Evolutionary conservation across 1,140 invertebrate genomes (phyloP).

Genomic region (Lutraria rhynchaena): DNA sequence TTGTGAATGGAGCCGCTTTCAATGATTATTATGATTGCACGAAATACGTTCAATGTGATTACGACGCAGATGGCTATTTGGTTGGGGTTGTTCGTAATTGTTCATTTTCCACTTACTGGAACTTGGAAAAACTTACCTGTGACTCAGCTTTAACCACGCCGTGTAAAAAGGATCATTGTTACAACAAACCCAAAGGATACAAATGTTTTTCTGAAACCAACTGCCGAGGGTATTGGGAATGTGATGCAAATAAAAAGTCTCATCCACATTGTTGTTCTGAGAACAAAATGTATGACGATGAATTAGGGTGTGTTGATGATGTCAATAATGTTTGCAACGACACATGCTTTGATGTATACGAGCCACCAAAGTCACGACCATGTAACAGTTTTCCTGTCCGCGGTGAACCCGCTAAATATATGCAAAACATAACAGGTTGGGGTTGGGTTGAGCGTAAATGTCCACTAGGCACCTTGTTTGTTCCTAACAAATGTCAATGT

Average conservation of each 20-base stretch:
- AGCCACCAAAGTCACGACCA: not conserved
- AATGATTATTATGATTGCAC: conserved; percentile 68
- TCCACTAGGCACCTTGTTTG: conserved; percentile 61
- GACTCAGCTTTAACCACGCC: conserved; percentile 38
- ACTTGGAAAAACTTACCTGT: conserved; percentile 64
- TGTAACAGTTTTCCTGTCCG: conserved; percentile 61
- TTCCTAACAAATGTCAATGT: conserved; percentile 58
- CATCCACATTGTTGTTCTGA: conserved; percentile 60
- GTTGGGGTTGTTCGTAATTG: conserved; percentile 63
- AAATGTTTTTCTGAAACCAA: conserved; percentile 52
- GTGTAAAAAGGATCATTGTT: conserved; percentile 59
- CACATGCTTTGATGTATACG: conserved; percentile 22
- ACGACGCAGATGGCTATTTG: conserved; percentile 28
- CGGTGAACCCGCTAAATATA: conserved; percentile 48
- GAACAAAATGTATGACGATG: conserved; percentile 40
- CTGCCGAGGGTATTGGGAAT: conserved; percentile 65
- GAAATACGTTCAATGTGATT: conserved; percentile 71
- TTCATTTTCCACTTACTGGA: conserved; percentile 67
- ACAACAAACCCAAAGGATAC: not conserved
- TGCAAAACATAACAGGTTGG: conserved; percentile 52
- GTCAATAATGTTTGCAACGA: conserved; percentile 27
- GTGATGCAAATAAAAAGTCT: conserved; percentile 53
- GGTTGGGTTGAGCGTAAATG: conserved; percentile 58
- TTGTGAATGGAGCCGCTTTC: conserved; percentile 66
- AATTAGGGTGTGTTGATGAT: conserved; percentile 32